Evolutionary conservation across 2,113 vertebrate species (phyloP).

Genomic region (Carassius gibelio): DNA sequence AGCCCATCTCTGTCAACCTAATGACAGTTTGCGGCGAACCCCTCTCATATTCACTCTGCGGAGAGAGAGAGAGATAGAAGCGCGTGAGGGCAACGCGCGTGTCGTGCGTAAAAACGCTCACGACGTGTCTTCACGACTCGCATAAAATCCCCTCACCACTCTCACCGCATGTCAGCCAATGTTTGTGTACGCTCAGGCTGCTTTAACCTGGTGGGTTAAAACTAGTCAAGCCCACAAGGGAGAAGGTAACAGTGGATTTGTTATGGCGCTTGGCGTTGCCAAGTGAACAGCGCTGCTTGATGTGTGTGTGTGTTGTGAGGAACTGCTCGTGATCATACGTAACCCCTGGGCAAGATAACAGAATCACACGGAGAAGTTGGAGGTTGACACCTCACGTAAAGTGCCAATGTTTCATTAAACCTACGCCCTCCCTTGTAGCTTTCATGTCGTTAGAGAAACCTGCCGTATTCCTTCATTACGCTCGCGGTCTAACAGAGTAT

Average conservation of each 20-base stretch:
- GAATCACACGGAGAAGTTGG: neutral
- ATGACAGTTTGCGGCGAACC: slow-evolving; percentile 64
- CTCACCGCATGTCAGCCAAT: neutral
- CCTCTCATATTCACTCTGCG: slow-evolving; percentile 67
- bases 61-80: slow-evolving; percentile 7
- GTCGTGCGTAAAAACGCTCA: slow-evolving; percentile 10
- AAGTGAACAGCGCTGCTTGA: slow-evolving; percentile 62
- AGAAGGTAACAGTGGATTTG: slow-evolving; percentile 1
- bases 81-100: neutral
- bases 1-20: slow-evolving; percentile 70
- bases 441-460: slow-evolving; percentile 10
- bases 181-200: neutral
- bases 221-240: neutral
- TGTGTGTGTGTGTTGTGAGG: slow-evolving; percentile 6
- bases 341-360: neutral
- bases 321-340: slow-evolving; percentile 22
- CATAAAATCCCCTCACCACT: neutral
- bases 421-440: neutral
- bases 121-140: neutral
- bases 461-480: neutral
- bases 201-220: slow-evolving; percentile 1
- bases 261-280: slow-evolving; percentile 67
- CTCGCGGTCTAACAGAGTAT: neutral
- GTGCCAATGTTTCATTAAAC: neutral
- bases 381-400: neutral